A percentile compares a stretch with the other conserved stretches of the same genome.
These are phyloP conservation scores for Trididemnum clinides DNA, from an alignment of 23 tunicate species.

Conservation along the genomic window DNA sequence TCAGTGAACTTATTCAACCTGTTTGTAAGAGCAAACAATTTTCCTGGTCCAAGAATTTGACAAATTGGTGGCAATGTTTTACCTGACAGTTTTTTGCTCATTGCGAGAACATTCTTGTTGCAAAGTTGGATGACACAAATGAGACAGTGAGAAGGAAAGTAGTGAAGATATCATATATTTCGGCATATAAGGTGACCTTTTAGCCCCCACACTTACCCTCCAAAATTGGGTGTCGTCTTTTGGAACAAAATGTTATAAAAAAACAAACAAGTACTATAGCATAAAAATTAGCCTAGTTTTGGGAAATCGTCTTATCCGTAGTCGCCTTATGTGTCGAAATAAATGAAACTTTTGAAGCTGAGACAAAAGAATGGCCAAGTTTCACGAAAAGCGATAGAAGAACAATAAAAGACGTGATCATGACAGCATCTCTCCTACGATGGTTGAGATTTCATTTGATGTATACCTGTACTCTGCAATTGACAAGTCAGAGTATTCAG, in stretches of 20 bases:
- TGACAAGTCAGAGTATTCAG: background rate
- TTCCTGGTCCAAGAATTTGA: conserved; percentile 20
- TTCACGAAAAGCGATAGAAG: background rate
- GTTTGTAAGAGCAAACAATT: background rate
- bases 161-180: background rate
- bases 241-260: no score
- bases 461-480: background rate
- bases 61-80: background rate
- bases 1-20: conserved; percentile 7
- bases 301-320: no score
- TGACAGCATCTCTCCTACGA: background rate
- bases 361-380: background rate
- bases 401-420: background rate
- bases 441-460: conserved; percentile 2
- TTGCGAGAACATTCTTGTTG: conserved; percentile 17
- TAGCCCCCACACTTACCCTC: no score
- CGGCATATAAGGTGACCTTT: no score
- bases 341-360: background rate
- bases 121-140: conserved; percentile 16
- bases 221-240: no score
- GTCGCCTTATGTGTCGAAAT: no score
- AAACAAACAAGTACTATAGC: no score
- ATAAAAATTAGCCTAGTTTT: no score
- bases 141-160: conserved; percentile 11
- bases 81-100: conserved; percentile 25